Base-by-base conservation (phyloP, 2,113 vertebrate species). In the Noturus placidus region DNA sequence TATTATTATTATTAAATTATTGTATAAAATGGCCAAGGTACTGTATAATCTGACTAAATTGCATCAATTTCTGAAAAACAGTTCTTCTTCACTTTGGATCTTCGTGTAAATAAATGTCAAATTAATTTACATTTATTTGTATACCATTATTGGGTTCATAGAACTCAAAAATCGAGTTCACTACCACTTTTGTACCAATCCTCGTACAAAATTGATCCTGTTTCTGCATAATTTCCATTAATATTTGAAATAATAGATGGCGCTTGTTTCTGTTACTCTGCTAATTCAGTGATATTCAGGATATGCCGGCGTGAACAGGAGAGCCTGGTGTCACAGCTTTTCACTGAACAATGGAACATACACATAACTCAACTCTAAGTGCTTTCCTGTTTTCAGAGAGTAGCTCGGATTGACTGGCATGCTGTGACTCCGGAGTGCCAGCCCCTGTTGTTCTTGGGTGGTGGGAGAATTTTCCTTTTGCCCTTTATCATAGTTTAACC, bases 321-420 rank as follows among this genome's bases (percentile, higher is more conserved):
- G 67, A 79, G 63, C 61, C 56, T 87, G 67, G 72, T 84, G 87
- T 87, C 89, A 89, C 81, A 79, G 88, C 85, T 86, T 88, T 88
- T 83, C 33, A 33, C 85, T 33, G 70, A 87, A 91, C 90, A 90
- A 92, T 89, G 87, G 90, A 90, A 87, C 88, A 38, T 84, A 65
- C 83, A 80, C 88, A 86, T 82, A 56, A 74, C 86, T 89, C 86
- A 77, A 85, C 86, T 87, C 85, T 17, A 27, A 88, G 74, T 82
- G 69, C 82, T 81, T 91, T 90, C 89, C 91, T 90, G 87, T 91
- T 90, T 89, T 88, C 65, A 86, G 46, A 54, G 61, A 86, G 20
- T 30, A 35, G 82, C 42, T 84, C 50, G 15, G 42, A 87, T 67
- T 52, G 27, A 84, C 61, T 61, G 61, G 57, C 69, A 83, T 61